phyloP scores from a whole-genome alignment of 2,113 vertebrate species.

The Poeciliopsis turrubarensis region DNA sequence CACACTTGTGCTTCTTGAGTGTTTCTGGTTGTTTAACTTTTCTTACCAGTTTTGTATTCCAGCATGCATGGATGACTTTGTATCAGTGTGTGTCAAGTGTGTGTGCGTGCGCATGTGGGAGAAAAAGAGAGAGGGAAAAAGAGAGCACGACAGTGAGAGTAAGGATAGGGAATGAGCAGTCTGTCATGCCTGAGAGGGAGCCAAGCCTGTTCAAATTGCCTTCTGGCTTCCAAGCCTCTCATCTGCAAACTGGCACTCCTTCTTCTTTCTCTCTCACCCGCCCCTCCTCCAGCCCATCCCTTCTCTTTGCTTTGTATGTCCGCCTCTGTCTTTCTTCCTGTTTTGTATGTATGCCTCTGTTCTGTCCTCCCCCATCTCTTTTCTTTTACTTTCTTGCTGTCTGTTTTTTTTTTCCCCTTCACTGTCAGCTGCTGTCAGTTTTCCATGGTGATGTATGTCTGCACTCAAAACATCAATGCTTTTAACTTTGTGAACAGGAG shows the following conservation, averaged over 20 bases:
- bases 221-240: conserved; percentile 79
- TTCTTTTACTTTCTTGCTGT: conserved; percentile 28
- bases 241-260: conserved; percentile 80
- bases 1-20: conserved; percentile 69
- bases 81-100: conserved; percentile 40
- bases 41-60: conserved; percentile 72
- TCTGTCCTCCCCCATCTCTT: conserved; percentile 50
- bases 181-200: conserved; percentile 80
- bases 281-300: not conserved
- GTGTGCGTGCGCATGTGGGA: conserved; percentile 23
- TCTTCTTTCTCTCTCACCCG: conserved; percentile 33
- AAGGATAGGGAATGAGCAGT: conserved; percentile 73
- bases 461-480: conserved; percentile 26
- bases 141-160: conserved; percentile 19
- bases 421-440: conserved; percentile 54
- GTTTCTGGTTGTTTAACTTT: conserved; percentile 76
- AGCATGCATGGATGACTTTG: conserved; percentile 70
- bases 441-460: conserved; percentile 42
- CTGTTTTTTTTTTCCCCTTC: conserved; percentile 27
- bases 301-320: conserved; percentile 56
- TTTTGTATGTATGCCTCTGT: conserved; percentile 63
- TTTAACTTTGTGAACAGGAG: conserved; percentile 33
- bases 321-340: conserved; percentile 66
- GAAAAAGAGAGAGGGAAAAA: conserved; percentile 13
- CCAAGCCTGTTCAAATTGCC: conserved; percentile 81